Evolutionary conservation across 1,140 invertebrate species (phyloP), one percentile per base, ranked within the genome.

Genomic region (Drosophila orena): DNA sequence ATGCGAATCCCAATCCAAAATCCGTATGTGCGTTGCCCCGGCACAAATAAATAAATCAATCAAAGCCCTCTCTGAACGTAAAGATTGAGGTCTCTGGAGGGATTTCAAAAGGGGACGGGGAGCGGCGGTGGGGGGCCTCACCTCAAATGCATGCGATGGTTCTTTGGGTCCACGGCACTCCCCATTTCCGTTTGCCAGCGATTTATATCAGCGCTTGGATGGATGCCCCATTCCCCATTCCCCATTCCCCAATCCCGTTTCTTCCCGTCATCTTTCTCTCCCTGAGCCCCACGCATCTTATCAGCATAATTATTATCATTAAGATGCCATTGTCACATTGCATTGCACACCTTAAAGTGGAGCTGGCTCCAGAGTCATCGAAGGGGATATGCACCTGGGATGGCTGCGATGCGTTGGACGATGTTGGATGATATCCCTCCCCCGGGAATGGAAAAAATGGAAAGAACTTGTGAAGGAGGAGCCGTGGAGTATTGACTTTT

Each of bases 31-130:
- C 81, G 81, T 81, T 17, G 66, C 66, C 43, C 72, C 40, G 72
- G 49, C 81, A 78, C 84, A 83, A 89, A 88, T 88, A 88, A 89
- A 88, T 88, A 88, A 88, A 88, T 88, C 83, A 88, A 88, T 88
- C 83, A 88, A 50, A 40, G 34, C 47, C 46, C 17, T 27, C 17
- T 27, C 49, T 22, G 44, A 40, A 30, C 53, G 50, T 22, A 27
- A 14, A 68, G 50, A 55, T 24, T 54, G 44, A 17, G 50, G 17
- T 46, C 47, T 43, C 24, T 44, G 35, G 12, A 47, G 57, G 37
- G 37, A 38, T 52, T 52, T 52, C 15, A 7, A 30, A 30, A 27
- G 17, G 17, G 17, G 17, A 30, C 30, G 57, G 37, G 61, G 42
- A 17, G 17, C 17, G 12, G 37, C 0, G 11, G 34, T 35, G 12